A percentile compares a stretch with the other conserved stretches of the same genome.
phyloP scores from a whole-genome alignment of 2,797 vertebrate genomes.

The Trematomus bernacchii region DNA sequence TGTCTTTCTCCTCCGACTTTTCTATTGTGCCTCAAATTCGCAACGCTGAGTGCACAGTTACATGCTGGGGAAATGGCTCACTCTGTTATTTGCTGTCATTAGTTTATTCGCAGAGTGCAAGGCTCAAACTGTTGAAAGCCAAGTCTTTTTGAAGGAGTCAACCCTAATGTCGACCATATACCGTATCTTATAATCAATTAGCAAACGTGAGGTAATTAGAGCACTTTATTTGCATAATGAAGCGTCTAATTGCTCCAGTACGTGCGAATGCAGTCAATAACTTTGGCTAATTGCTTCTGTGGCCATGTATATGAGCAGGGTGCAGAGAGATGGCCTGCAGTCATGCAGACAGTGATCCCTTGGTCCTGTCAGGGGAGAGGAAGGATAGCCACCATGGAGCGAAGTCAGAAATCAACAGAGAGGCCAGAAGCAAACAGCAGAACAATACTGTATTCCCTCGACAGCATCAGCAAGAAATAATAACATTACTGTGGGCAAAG shows the following conservation, averaged over 20 bases:
- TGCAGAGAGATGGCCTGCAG: slow-evolving; percentile 44
- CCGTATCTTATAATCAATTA: slow-evolving; percentile 80
- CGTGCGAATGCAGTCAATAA: slow-evolving; percentile 73
- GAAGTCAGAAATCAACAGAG: slow-evolving; percentile 51
- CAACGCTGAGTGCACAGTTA: slow-evolving; percentile 51
- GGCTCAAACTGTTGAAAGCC: slow-evolving; percentile 43
- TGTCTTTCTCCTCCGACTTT: slow-evolving; percentile 66
- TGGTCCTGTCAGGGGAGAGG: slow-evolving; percentile 41
- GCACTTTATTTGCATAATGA: slow-evolving; percentile 81
- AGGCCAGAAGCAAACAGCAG: slow-evolving; percentile 43
- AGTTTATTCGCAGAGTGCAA: slow-evolving; percentile 54
- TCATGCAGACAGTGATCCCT: slow-evolving; percentile 49
- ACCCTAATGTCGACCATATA: slow-evolving; percentile 62
- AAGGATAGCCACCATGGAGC: slow-evolving; percentile 33
- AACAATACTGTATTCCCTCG: slow-evolving; percentile 49
- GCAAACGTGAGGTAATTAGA: slow-evolving; percentile 76
- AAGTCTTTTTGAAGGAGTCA: slow-evolving; percentile 52
- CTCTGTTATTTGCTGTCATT: slow-evolving; percentile 49
- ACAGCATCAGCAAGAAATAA: slow-evolving; percentile 60
- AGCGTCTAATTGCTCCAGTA: slow-evolving; percentile 76
- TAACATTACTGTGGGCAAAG: slow-evolving; percentile 53
- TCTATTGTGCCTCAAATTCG: slow-evolving; percentile 58
- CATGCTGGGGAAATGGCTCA: slow-evolving; percentile 41
- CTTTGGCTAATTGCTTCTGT: slow-evolving; percentile 70
- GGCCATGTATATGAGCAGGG: slow-evolving; percentile 44